A percentile compares a stretch with the other conserved stretches of the same genome.
phyloP scores from a whole-genome alignment of 2,113 vertebrate genomes.

The Phyllostomus hastatus region DNA sequence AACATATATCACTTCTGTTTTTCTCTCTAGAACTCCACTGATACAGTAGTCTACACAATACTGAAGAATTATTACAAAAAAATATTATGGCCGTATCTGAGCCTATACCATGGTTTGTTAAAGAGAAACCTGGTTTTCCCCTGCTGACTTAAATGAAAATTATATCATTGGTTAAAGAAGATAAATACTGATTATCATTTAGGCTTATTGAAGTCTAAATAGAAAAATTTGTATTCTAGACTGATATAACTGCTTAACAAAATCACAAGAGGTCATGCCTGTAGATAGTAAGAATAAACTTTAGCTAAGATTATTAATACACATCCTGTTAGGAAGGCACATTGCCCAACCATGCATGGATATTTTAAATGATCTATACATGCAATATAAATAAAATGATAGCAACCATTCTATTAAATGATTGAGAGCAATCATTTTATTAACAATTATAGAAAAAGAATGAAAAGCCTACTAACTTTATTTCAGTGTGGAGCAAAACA shows the following conservation, averaged over 20 bases:
- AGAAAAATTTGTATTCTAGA: background rate
- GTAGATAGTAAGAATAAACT: background rate
- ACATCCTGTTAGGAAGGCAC: background rate
- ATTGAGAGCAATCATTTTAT: background rate
- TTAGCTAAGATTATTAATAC: background rate
- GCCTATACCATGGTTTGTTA: background rate
- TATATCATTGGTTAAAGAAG: background rate
- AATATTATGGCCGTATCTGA: background rate
- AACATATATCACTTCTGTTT: background rate
- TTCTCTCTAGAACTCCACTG: background rate
- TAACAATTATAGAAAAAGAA: background rate
- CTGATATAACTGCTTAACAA: background rate
- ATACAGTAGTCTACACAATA: background rate
- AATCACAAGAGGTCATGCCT: background rate
- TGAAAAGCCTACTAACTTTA: background rate
- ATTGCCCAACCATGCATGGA: background rate
- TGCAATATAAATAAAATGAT: background rate
- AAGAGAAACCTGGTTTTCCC: background rate
- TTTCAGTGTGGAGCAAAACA: background rate
- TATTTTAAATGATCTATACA: background rate
- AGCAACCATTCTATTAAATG: background rate
- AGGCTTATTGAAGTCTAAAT: background rate
- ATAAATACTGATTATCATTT: background rate
- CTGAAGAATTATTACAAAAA: background rate
- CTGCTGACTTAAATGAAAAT: background rate